These are phyloP conservation scores for Saiga tatarica DNA, from an alignment of 2,113 vertebrate genomes.

Conservation along the genomic window DNA sequence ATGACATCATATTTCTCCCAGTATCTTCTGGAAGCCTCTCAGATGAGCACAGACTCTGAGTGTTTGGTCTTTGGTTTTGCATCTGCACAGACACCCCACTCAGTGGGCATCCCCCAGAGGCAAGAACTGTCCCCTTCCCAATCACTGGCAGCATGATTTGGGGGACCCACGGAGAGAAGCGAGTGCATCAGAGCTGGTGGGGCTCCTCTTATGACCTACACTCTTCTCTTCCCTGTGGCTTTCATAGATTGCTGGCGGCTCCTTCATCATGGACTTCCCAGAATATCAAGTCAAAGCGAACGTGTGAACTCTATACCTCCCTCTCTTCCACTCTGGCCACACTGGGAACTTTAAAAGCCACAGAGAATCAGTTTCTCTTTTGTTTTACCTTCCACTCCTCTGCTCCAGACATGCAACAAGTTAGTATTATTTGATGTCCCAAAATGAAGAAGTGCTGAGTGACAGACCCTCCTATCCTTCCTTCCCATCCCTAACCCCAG, in stretches of 20 bases:
- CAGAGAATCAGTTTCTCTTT: conserved; percentile 69
- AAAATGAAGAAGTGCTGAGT: background rate
- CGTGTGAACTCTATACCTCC: conserved; percentile 51
- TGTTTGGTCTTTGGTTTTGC: background rate
- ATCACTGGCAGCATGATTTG: background rate
- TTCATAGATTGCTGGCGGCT: conserved; percentile 40
- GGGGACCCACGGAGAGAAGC: background rate
- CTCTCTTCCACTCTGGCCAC: conserved; percentile 67
- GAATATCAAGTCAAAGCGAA: conserved; percentile 74
- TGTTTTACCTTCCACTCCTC: conserved; percentile 68
- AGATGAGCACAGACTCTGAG: background rate
- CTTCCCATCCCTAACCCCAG: background rate
- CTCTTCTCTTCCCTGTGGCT: conserved; percentile 42
- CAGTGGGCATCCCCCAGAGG: background rate
- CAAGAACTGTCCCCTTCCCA: background rate
- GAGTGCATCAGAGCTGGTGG: background rate
- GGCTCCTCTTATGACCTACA: conserved; percentile 34
- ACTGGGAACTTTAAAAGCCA: conserved; percentile 79
- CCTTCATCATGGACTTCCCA: conserved; percentile 62
- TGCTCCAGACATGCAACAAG: conserved; percentile 38
- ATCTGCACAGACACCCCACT: background rate
- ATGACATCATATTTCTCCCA: background rate
- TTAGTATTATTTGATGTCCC: conserved; percentile 37
- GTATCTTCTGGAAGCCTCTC: background rate
- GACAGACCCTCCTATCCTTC: background rate